Evolutionary conservation across 2,797 vertebrate species (phyloP).

Genomic region (Enteromius argenteus): DNA sequence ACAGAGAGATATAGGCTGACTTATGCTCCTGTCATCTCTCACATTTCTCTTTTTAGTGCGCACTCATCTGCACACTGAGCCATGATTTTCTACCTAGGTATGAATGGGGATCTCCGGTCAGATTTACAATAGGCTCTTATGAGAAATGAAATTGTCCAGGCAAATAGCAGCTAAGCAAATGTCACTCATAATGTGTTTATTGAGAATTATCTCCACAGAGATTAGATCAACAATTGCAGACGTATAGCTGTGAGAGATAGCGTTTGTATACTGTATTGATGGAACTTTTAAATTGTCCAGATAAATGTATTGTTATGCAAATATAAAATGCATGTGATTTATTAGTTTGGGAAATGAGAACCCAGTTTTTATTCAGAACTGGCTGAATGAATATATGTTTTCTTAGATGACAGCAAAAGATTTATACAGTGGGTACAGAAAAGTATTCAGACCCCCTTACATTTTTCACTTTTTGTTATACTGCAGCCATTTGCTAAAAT

Average conservation of each 20-base stretch:
- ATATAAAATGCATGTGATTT: neutral
- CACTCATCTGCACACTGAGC: conserved; percentile 25
- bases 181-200: neutral
- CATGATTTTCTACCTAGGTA: conserved; percentile 34
- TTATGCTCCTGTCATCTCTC: conserved; percentile 52
- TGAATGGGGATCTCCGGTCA: conserved; percentile 35
- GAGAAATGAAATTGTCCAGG: neutral
- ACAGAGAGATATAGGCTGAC: conserved; percentile 47
- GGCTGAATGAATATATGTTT: no score
- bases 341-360: neutral
- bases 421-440: no score
- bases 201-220: neutral
- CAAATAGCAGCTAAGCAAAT: conserved; percentile 3
- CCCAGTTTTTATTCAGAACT: neutral
- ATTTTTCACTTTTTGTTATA: no score
- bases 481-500: no score
- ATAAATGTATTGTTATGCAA: neutral
- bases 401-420: no score
- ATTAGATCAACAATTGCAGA: conserved; percentile 15
- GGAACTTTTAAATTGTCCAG: neutral
- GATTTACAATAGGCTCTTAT: conserved; percentile 17
- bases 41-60: conserved; percentile 39
- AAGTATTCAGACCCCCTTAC: no score
- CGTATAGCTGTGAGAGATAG: neutral
- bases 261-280: neutral